A percentile compares a stretch with the other conserved stretches of the same genome.
Conservation (phyloP, 2,113 vertebrate genomes). For the Tachycineta bicolor region DNA sequence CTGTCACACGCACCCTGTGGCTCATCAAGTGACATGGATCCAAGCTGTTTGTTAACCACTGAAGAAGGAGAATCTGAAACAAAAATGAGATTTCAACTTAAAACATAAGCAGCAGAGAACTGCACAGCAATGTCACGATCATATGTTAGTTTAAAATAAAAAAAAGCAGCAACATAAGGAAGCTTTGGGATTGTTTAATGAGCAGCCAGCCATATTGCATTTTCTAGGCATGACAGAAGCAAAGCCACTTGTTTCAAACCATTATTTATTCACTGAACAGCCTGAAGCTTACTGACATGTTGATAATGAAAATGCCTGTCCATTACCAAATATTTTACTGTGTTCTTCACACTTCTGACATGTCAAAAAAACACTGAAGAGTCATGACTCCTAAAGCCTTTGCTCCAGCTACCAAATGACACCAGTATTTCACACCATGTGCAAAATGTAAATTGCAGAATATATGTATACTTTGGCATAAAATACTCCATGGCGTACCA, state of each 20-base stretch:
- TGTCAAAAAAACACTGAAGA: background rate
- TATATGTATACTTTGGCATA: background rate
- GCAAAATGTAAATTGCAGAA: background rate
- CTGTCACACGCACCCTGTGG: slow-evolving; percentile 91
- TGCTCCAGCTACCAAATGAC: background rate
- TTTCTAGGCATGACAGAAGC: slow-evolving; percentile 56
- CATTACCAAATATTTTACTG: slow-evolving; percentile 21
- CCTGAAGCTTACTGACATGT: slow-evolving; percentile 13
- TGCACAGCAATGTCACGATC: slow-evolving; percentile 78
- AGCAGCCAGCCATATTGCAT: slow-evolving; percentile 62
- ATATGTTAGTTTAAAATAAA: slow-evolving; percentile 70
- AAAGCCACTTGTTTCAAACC: slow-evolving; percentile 52
- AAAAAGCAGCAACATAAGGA: slow-evolving; percentile 58
- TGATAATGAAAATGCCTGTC: background rate
- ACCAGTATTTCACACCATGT: background rate
- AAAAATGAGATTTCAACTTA: slow-evolving; percentile 90
- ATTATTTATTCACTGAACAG: slow-evolving; percentile 24
- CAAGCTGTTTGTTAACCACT: slow-evolving; percentile 98
- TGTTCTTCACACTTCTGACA: background rate
- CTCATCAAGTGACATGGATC: slow-evolving; percentile 98
- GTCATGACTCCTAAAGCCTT: background rate
- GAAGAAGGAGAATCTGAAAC: slow-evolving; percentile 99
- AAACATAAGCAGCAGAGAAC: slow-evolving; percentile 82
- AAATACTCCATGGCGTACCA: background rate
- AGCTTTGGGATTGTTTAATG: slow-evolving; percentile 48